Evolutionary conservation across 2,113 vertebrate genomes (phyloP), one percentile per base, ranked within the genome.

Genomic region (Tauraco erythrolophus): DNA sequence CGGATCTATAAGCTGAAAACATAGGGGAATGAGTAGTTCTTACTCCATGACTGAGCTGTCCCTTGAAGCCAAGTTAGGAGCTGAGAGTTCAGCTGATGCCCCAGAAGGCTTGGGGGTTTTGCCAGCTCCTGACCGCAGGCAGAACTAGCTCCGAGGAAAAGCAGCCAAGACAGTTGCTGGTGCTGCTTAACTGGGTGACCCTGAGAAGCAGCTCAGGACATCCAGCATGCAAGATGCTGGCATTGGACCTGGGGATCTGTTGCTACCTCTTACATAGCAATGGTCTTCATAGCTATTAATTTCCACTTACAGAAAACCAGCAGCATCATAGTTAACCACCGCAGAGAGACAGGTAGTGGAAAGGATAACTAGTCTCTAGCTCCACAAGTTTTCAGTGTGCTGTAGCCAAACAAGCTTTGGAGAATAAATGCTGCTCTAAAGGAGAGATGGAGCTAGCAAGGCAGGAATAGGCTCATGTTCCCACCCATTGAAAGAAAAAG

Each of bases 1-100:
- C 0, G 3, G 60, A 31, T 15, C 30, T 50, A 21, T 10, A 60
- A 51, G 10, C 25, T 69, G 64, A 60, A 87, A 71, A 89, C 25
- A 56, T 0, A n/a, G 13, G 15, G 43, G 10, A 41, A 58, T 0
- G 0, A 51, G 18, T 5, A n/a, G 6, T 2, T 84, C 17, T 69
- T 74, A 25, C 2, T 35, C 22, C 25, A 22, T 0, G 10, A 16
- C 48, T 33, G 25, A 56, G 48, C 33, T 57, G 39, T 33, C 19
- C 7, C 39, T 46, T 46, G 6, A 66, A 82, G 56, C 19, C 24
- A 43, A 11, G 21, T 10, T 43, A 35, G 15, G 21, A 70, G 19
- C 45, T 82, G 14, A 58, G 33, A 83, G 57, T 64, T 83, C 35
- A 82, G 5, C 56, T 56, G 28, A 50, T 28, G 10, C 9, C 11